These are phyloP conservation scores for Thereva nobilitata DNA, from an alignment of 2,888 invertebrate genomes.

Conservation along the genomic window DNA sequence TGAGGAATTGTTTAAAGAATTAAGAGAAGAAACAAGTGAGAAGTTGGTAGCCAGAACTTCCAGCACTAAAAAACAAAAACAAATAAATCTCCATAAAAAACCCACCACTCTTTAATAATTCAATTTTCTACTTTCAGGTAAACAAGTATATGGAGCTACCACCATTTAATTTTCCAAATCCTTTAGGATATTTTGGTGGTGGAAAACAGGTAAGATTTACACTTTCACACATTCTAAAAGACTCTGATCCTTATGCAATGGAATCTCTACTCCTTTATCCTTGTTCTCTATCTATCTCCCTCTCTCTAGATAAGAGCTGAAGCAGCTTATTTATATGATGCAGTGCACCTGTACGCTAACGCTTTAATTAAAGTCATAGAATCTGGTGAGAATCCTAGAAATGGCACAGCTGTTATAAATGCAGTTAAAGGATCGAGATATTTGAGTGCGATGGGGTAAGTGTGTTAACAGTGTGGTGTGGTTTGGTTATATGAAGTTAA, in stretches of 20 bases:
- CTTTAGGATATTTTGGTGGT: slow-evolving; percentile 71
- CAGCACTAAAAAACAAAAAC: too few relatives aligned
- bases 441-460: slow-evolving; percentile 83
- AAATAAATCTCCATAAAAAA: too few relatives aligned
- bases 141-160: slow-evolving; percentile 81
- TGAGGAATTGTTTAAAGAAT: too few relatives aligned
- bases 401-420: slow-evolving; percentile 81
- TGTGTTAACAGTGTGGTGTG: neutral
- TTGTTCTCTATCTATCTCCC: slow-evolving; percentile 11
- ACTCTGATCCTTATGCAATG: neutral
- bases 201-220: slow-evolving; percentile 66
- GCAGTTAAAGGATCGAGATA: slow-evolving; percentile 78
- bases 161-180: slow-evolving; percentile 88
- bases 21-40: too few relatives aligned
- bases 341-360: slow-evolving; percentile 87
- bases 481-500: neutral
- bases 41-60: too few relatives aligned
- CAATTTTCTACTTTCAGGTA: slow-evolving; percentile 61
- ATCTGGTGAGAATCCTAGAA: slow-evolving; percentile 69
- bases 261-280: neutral
- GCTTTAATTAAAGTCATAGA: slow-evolving; percentile 75
- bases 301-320: slow-evolving; percentile 75
- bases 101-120: neutral
- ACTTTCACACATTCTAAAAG: neutral
- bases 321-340: slow-evolving; percentile 92